These are phyloP conservation scores for Lottia gigantea DNA, from an alignment of 2,888 invertebrate genomes.

Conservation along the genomic window DNA sequence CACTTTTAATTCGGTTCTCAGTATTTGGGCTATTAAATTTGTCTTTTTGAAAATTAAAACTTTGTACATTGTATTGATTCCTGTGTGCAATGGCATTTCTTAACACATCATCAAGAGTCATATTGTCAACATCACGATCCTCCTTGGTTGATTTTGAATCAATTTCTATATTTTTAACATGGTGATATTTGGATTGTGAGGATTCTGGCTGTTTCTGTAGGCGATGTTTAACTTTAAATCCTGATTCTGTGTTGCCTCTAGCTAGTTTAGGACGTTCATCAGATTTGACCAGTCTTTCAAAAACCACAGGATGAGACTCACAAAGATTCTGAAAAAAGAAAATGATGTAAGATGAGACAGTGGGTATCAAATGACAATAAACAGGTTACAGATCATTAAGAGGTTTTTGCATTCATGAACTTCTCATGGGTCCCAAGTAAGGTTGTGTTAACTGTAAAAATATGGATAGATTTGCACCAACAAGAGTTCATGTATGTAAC, in stretches of 20 bases:
- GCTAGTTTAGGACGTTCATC: conserved; percentile 27
- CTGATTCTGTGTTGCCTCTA: conserved; percentile 19
- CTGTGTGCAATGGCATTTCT: conserved; percentile 24
- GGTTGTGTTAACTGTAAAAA: too few species aligned
- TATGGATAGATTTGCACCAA: too few species aligned
- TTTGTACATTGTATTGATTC: too few species aligned
- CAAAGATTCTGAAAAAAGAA: conserved; percentile 45
- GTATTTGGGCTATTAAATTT: too few species aligned
- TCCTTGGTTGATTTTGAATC: conserved; percentile 42
- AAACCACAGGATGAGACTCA: conserved; percentile 55
- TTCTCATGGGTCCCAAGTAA: too few species aligned
- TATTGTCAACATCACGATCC: conserved; percentile 40
- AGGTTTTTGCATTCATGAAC: too few species aligned
- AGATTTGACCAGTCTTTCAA: conserved; percentile 41
- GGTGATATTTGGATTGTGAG: conserved; percentile 41
- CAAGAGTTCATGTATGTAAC: too few species aligned
- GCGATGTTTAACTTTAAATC: conserved; percentile 51
- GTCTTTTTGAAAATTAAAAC: too few species aligned
- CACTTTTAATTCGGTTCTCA: too few species aligned
- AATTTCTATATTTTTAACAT: conserved; percentile 49
- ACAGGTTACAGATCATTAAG: not conserved
- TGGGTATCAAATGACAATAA: not conserved
- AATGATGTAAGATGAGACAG: not conserved
- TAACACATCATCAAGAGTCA: conserved; percentile 51
- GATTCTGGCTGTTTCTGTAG: conserved; percentile 33